Evolutionary conservation across 2,113 vertebrate genomes (phyloP), one percentile per base, ranked within the genome.

Genomic region (Lepus americanus): DNA sequence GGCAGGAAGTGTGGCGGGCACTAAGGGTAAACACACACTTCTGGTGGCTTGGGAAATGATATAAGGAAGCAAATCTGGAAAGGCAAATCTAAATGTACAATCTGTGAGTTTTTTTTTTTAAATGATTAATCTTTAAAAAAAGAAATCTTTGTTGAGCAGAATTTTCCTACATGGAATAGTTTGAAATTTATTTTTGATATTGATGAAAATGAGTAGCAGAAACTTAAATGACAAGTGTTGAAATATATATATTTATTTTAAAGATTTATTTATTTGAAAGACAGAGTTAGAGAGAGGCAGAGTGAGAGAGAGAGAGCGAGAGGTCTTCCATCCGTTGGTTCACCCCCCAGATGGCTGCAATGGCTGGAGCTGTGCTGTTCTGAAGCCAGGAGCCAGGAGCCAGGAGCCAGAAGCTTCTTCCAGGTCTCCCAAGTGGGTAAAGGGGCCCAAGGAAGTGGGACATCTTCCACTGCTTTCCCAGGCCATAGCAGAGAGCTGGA

Each of bases 91-190:
- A 86, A 88, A 88, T 39, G 64, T 6, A 74, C 31, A 85, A 23
- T 69, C 11, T 19, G 70, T 36, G 19, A 39, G n/a, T 19, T 20
- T 36, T 39, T 39, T 39, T 44, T 44, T 44, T 59, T 20, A 59
- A 29, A 80, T 0, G 12, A 83, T 78, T 49, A 67, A 74, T 27
- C 33, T 49, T 83, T 67, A 81, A 82, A 94, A 87, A 90, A 72
- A 95, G 11, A 2, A 23, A 64, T 87, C 13, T 53, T 78, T 17
- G 87, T 90, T 87, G 44, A 91, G 64, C 94, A 89, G 51, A 82
- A 14, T 27, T 63, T 63, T 87, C 55, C 64, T 76, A 14, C 31
- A 61, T 79, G 59, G 31, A 92, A 39, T 49, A 89, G 14, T 85
- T 89, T 89, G 67, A 89, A 89, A 73, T 59, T 80, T 74, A 39